These are phyloP conservation scores for Drosophila pseudotakahashii DNA, from an alignment of 2,888 invertebrate species.

Conservation along the genomic window DNA sequence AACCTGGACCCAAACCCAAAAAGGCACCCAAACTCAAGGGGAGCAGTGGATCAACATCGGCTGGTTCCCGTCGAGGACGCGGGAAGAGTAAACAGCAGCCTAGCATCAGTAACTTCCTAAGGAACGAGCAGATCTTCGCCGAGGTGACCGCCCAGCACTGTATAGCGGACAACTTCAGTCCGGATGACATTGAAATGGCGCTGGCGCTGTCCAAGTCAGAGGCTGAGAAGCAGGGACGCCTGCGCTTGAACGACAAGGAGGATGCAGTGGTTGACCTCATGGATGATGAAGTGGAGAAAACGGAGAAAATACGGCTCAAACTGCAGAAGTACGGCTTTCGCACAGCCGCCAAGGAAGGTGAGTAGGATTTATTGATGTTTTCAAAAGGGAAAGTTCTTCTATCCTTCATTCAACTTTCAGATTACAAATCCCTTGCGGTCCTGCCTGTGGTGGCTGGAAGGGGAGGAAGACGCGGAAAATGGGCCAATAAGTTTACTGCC, in stretches of 20 bases:
- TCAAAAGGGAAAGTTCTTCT: not conserved
- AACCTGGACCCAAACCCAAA: constrained; percentile 60
- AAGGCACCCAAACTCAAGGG: constrained; percentile 69
- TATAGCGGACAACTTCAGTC: constrained; percentile 85
- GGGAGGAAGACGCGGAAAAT: constrained; percentile 72
- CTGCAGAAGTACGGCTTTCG: constrained; percentile 88
- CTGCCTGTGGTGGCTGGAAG: constrained; percentile 49
- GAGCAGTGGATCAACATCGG: constrained; percentile 8
- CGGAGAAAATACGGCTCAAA: constrained; percentile 84
- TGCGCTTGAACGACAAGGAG: constrained; percentile 44
- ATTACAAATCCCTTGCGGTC: constrained; percentile 70
- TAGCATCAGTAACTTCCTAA: constrained; percentile 79
- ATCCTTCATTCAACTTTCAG: constrained; percentile 48
- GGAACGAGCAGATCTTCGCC: constrained; percentile 82
- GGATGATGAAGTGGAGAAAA: constrained; percentile 47
- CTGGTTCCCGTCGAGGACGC: constrained; percentile 34
- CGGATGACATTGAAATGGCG: constrained; percentile 88
- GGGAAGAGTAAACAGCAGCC: constrained; percentile 70
- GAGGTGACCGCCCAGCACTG: constrained; percentile 82
- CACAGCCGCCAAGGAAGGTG: constrained; percentile 77
- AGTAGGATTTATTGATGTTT: not conserved
- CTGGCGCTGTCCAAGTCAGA: constrained; percentile 88
- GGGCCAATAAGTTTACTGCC: constrained; percentile 83
- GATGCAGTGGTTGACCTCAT: constrained; percentile 50
- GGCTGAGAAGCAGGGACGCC: constrained; percentile 60